phyloP scores from a whole-genome alignment of 2,113 vertebrate species.

The Cyanoramphus novaezelandiae region DNA sequence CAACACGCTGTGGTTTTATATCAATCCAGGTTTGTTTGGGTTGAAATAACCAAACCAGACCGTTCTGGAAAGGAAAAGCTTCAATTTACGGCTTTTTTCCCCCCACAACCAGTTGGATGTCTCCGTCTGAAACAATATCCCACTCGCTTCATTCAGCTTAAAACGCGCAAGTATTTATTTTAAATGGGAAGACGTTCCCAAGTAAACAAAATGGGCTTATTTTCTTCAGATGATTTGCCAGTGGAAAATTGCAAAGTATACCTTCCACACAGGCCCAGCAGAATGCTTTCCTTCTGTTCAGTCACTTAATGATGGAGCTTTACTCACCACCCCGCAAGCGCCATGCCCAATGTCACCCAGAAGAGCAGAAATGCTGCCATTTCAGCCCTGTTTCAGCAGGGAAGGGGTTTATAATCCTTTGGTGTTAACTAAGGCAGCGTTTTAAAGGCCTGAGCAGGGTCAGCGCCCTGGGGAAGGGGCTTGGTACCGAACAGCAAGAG shows the following conservation, averaged over 20 bases:
- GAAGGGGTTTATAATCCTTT: neutral
- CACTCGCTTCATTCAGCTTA: neutral
- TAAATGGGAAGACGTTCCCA: neutral
- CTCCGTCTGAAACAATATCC: neutral
- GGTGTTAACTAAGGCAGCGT: neutral
- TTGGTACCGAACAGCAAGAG: neutral
- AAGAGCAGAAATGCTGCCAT: neutral
- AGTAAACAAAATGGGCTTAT: neutral
- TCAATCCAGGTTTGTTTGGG: neutral
- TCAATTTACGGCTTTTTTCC: neutral
- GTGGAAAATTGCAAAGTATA: neutral
- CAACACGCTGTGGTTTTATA: neutral
- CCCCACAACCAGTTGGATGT: neutral
- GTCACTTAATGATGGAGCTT: neutral
- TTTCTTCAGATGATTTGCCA: neutral
- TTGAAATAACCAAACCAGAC: neutral
- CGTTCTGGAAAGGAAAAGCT: slow-evolving; percentile 30
- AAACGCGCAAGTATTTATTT: neutral
- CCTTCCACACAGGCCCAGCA: neutral
- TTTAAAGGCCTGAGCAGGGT: neutral
- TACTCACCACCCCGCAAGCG: neutral
- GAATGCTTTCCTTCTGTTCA: neutral
- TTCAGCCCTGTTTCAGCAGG: neutral
- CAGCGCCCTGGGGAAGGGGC: neutral
- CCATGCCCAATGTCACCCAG: rapidly evolving